Base-by-base conservation (phyloP, 2,113 vertebrate species). In the Sclerurus mexicanus region DNA sequence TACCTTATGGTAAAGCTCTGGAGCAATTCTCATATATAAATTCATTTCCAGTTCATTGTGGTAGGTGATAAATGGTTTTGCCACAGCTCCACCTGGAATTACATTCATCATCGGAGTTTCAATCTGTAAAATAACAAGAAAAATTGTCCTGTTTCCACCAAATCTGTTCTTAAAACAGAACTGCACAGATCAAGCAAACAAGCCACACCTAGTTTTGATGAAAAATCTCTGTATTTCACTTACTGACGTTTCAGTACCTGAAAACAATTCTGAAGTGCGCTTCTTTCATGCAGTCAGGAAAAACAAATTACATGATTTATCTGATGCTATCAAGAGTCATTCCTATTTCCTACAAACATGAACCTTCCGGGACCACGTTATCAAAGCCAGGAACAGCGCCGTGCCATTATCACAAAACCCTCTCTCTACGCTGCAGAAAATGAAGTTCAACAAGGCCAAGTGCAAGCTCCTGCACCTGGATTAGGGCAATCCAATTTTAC, bases 71-170 rank as follows among this genome's bases (percentile, higher is more conserved):
- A 99, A 99, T 50, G 99, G 99, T 91, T 97, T 99, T 84, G 99
- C 99, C 88, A 99, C 98, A 35, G 99, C 99, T 75, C 99, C 99
- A 6, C 99, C 99, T 28, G 99, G 99, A 90, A 99, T 99, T 66
- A 99, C 63, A 92, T 99, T 99, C 99, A 99, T 99, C 99, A 99
- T 99, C 39, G 99, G 99, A 17, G 99, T 99, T 98, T 99, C 99
- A 88, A 99, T 98, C 99, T 99, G 95, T 71, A 92, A 90, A 84
- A 67, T 10, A 85, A 83, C 4, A 91, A 46, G 33, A 90, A 39
- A 62, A 49, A 35, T 12, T 33, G 12, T 39, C 21, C 14, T 53
- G 2, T 14, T 74, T 74, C 52, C 1, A 0, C 39, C 42, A 84
- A 20, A 80, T n/a, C 47, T 40, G 25, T 39, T 87, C 85, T 52